A percentile compares a stretch with the other conserved stretches of the same genome.
These are phyloP conservation scores for Hermatobates lingyangjiaoensis DNA, from an alignment of 1,140 invertebrate species.

Conservation along the genomic window DNA sequence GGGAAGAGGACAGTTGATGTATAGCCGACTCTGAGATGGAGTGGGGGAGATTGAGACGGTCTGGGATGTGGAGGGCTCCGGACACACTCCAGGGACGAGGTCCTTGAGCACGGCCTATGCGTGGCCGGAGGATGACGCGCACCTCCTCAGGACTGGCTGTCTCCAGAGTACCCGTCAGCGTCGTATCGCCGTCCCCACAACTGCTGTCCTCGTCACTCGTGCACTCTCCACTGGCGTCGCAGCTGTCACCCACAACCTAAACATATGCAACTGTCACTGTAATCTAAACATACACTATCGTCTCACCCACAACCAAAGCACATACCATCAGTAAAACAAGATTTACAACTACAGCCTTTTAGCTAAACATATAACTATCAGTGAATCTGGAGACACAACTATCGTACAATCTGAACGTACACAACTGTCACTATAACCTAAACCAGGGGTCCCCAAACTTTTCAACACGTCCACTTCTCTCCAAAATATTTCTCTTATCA, in stretches of 20 bases:
- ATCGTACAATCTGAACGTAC: no score
- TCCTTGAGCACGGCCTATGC: constrained; percentile 24
- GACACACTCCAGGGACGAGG: constrained; percentile 64
- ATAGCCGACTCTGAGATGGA: constrained; percentile 75
- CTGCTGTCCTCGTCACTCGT: constrained; percentile 46
- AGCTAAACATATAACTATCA: no score
- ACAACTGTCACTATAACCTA: no score
- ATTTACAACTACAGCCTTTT: no score
- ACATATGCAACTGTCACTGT: no score
- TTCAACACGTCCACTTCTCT: no score
- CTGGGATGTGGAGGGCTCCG: constrained; percentile 38
- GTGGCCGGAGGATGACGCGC: constrained; percentile 30
- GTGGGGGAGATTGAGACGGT: constrained; percentile 31
- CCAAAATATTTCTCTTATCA: no score
- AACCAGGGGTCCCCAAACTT: no score
- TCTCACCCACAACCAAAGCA: no score
- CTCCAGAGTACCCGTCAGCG: constrained; percentile 11
- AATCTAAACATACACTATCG: no score
- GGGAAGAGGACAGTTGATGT: constrained; percentile 34
- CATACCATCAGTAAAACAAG: no score
- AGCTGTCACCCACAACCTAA: constrained; percentile 34
- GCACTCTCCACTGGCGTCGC: constrained; percentile 78
- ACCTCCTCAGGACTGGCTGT: not conserved
- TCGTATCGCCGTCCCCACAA: constrained; percentile 20
- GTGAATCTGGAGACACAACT: no score